Evolutionary conservation across 2,888 invertebrate species (phyloP).

Genomic region (Nezara viridula): DNA sequence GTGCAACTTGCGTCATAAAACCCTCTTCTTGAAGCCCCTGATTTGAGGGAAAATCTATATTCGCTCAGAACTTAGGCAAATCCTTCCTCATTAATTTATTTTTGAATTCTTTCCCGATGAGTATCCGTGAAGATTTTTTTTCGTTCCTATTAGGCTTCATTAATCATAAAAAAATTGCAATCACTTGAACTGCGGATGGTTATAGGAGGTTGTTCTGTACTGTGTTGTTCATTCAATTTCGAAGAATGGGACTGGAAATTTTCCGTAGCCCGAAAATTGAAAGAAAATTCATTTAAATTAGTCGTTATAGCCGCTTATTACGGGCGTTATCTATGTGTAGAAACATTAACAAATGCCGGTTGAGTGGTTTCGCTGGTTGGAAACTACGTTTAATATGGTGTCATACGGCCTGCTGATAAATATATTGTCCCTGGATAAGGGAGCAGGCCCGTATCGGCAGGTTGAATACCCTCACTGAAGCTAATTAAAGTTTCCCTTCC

Average conservation of each 20-base stretch:
- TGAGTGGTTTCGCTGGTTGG: neutral
- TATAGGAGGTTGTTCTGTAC: no score
- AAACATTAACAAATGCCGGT: slow-evolving; percentile 21
- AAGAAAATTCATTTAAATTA: slow-evolving; percentile 23
- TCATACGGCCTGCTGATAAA: slow-evolving; percentile 44
- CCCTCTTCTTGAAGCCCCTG: no score
- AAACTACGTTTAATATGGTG: slow-evolving; percentile 42
- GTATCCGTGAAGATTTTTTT: no score
- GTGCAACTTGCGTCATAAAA: no score
- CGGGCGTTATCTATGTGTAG: slow-evolving; percentile 3
- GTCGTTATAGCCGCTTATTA: neutral
- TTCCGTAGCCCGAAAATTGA: neutral
- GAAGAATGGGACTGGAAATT: neutral
- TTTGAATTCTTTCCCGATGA: no score
- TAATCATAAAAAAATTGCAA: no score
- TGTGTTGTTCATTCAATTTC: neutral
- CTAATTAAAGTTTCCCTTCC: slow-evolving; percentile 49
- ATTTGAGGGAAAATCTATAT: no score
- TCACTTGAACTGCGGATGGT: no score
- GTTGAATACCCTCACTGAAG: slow-evolving; percentile 50
- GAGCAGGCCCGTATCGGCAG: slow-evolving; percentile 19
- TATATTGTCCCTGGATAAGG: slow-evolving; percentile 45
- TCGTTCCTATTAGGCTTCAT: no score
- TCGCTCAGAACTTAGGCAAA: no score
- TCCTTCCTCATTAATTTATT: no score